Conservation (phyloP, 2,888 invertebrate species). For the Epinotia nisella region DNA sequence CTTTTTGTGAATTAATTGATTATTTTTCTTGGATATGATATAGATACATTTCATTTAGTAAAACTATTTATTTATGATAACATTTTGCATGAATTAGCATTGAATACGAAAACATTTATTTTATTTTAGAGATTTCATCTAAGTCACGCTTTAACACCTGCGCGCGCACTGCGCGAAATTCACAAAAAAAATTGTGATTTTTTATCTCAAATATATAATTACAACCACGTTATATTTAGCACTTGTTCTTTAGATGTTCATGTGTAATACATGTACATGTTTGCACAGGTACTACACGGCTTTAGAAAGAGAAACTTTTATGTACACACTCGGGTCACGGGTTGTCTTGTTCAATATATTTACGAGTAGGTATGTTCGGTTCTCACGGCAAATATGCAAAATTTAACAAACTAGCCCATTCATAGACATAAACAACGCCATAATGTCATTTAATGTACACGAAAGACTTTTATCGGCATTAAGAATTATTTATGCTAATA, state of each 20-base stretch:
- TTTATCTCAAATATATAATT: not conserved
- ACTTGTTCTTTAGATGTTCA: slow-evolving; percentile 21
- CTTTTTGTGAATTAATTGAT: no score
- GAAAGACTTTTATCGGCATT: not conserved
- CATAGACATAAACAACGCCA: not conserved
- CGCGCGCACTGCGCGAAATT: no score
- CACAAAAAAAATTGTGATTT: no score
- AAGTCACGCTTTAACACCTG: no score
- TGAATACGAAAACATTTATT: no score
- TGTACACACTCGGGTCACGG: slow-evolving; percentile 28
- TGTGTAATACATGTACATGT: slow-evolving; percentile 11
- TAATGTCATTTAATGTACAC: not conserved
- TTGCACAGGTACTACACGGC: slow-evolving; percentile 8
- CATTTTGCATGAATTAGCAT: no score
- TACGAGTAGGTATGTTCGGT: not conserved
- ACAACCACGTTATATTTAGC: not conserved
- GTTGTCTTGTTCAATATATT: slow-evolving; percentile 12
- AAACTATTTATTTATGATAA: no score
- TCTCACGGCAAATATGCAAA: not conserved
- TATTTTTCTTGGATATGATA: no score
- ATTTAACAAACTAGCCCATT: slow-evolving; percentile 1
- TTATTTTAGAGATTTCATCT: no score
- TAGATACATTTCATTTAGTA: no score
- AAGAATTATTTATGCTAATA: not conserved
- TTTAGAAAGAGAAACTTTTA: slow-evolving; percentile 31